A percentile compares a stretch with the other conserved stretches of the same genome.
These are phyloP conservation scores for Siphamia tubifer DNA, from an alignment of 2,113 vertebrate genomes.

Conservation along the genomic window DNA sequence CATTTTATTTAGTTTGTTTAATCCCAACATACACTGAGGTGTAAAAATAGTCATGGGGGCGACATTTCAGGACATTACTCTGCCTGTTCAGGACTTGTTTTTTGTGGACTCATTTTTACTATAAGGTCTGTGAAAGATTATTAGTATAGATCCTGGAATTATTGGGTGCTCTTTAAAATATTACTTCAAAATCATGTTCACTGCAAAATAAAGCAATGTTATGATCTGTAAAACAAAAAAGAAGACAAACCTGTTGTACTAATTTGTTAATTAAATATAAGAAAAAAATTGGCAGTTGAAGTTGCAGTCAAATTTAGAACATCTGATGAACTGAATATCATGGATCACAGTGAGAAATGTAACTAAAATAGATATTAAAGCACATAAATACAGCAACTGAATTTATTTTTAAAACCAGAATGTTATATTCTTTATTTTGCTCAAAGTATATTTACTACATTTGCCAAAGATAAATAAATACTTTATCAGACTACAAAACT, in stretches of 20 bases:
- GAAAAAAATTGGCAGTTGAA: too few relatives aligned
- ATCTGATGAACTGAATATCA: not conserved
- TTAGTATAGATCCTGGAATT: too few relatives aligned
- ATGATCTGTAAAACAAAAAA: not conserved
- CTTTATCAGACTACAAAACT: not conserved
- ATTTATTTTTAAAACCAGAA: constrained; percentile 25
- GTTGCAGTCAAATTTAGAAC: not conserved
- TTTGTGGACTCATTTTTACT: too few relatives aligned
- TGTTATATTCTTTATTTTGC: not conserved
- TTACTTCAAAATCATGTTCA: too few relatives aligned
- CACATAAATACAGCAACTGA: not conserved
- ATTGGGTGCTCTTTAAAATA: too few relatives aligned
- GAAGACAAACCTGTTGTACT: not conserved
- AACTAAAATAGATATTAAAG: not conserved
- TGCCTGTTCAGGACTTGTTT: too few relatives aligned
- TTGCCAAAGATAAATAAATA: constrained; percentile 53
- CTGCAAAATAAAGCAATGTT: not conserved
- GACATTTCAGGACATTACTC: too few relatives aligned
- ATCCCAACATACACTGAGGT: too few relatives aligned
- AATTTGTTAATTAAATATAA: too few relatives aligned
- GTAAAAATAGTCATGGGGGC: too few relatives aligned
- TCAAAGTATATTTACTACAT: not conserved
- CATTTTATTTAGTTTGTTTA: not conserved
- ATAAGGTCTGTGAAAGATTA: too few relatives aligned
- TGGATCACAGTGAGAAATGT: not conserved